phyloP scores from a whole-genome alignment of 1,140 invertebrate genomes.

The Drosophila pandora region DNA sequence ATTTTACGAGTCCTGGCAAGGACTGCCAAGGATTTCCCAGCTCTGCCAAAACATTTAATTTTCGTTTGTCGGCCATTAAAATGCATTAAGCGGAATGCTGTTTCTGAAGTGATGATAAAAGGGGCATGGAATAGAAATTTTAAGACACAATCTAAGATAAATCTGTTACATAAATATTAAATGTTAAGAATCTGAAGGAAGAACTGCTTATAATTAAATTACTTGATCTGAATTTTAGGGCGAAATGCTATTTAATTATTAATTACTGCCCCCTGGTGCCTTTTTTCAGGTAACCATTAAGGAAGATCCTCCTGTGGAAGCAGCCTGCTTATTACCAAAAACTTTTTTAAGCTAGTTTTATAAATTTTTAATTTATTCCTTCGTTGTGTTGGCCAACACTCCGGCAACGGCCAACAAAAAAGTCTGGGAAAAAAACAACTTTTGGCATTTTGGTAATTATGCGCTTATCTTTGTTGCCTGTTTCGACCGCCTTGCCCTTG shows the following conservation, averaged over 20 bases:
- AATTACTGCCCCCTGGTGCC: constrained; percentile 1
- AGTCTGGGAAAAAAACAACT: constrained; percentile 30
- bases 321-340: constrained; percentile 13
- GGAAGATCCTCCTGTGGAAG: neutral
- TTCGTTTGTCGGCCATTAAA: constrained; percentile 66
- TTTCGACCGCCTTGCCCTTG: constrained; percentile 5
- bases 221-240: neutral
- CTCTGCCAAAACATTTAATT: constrained; percentile 63
- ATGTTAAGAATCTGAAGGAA: neutral
- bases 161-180: neutral
- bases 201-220: neutral
- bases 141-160: neutral
- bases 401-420: constrained; percentile 17
- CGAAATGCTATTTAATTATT: neutral
- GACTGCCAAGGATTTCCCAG: constrained; percentile 33
- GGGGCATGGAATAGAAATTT: neutral
- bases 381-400: constrained; percentile 34
- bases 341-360: constrained; percentile 44
- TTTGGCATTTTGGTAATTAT: constrained; percentile 60
- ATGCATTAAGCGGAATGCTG: constrained; percentile 55
- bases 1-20: constrained; percentile 32
- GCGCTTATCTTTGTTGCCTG: constrained; percentile 68
- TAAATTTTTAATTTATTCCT: constrained; percentile 69
- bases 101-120: neutral
- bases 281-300: neutral